phyloP scores from a whole-genome alignment of 2,888 invertebrate genomes.

The Eurytoma adleriae region DNA sequence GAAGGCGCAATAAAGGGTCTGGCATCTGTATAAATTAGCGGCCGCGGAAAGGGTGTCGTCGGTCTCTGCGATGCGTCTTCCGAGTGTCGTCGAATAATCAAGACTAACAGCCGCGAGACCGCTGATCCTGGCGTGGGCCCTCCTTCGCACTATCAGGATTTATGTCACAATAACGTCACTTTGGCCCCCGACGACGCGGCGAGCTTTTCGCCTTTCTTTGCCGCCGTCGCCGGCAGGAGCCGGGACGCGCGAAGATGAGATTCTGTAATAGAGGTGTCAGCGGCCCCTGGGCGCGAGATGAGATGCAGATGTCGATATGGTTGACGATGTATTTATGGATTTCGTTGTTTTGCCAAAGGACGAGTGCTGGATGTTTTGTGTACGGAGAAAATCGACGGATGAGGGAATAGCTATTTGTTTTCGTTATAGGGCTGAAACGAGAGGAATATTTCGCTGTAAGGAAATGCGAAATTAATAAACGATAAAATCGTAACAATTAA shows the following conservation, averaged over 20 bases:
- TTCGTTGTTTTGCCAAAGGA: too few relatives aligned
- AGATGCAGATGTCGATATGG: not conserved
- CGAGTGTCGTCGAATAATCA: constrained; percentile 69
- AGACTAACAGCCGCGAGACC: constrained; percentile 72
- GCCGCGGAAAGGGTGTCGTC: constrained; percentile 60
- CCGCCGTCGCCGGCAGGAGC: not conserved
- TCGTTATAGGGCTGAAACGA: too few relatives aligned
- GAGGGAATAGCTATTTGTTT: too few relatives aligned
- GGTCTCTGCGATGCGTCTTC: constrained; percentile 65
- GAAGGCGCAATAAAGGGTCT: constrained; percentile 60
- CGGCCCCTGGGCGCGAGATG: too few relatives aligned
- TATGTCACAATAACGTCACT: constrained; percentile 42
- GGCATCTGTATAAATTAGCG: constrained; percentile 66
- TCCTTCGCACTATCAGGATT: constrained; percentile 65
- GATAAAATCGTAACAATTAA: too few relatives aligned
- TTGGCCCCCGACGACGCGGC: not conserved
- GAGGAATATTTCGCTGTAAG: too few relatives aligned
- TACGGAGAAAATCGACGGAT: too few relatives aligned
- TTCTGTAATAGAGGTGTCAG: too few relatives aligned
- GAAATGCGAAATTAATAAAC: too few relatives aligned
- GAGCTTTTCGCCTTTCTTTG: not conserved
- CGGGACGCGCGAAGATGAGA: not conserved
- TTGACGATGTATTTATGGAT: not conserved
- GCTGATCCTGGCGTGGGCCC: constrained; percentile 70
- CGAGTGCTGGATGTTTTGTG: too few relatives aligned